phyloP scores from a whole-genome alignment of 2,113 vertebrate species.

The Baryphthengus martii region DNA sequence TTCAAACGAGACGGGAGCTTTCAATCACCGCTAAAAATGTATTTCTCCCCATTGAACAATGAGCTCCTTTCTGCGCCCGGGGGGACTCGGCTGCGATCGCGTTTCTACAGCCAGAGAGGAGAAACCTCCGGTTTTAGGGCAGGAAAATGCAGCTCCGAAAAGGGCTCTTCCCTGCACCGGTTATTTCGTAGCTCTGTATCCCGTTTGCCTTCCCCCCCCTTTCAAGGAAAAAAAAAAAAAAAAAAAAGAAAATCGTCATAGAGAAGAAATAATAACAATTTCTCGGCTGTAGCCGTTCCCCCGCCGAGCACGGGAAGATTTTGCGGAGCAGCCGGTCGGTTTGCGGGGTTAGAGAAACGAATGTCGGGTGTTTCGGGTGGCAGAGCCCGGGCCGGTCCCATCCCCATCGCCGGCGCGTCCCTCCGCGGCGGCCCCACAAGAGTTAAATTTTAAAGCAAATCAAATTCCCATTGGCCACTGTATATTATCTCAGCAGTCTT shows the following conservation, averaged over 20 bases:
- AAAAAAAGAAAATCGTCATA: too few species aligned
- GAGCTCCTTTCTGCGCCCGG: slow-evolving; percentile 64
- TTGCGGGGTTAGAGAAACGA: background rate
- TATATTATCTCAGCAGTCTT: slow-evolving; percentile 83
- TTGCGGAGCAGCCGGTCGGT: accelerated
- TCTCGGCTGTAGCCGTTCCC: background rate
- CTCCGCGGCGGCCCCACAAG: slow-evolving; percentile 30
- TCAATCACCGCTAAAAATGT: slow-evolving; percentile 71
- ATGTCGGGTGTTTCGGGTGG: background rate
- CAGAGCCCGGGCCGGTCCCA: background rate
- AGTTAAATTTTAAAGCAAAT: slow-evolving; percentile 80
- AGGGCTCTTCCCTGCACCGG: background rate
- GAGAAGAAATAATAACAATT: background rate
- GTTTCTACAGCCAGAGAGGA: slow-evolving; percentile 37
- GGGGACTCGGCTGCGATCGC: slow-evolving; percentile 44
- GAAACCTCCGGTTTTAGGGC: background rate
- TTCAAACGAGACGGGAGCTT: slow-evolving; percentile 75
- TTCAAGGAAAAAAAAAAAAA: too few species aligned
- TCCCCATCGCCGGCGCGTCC: background rate
- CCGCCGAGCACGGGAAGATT: background rate
- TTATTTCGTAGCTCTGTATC: background rate
- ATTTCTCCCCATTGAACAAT: slow-evolving; percentile 74
- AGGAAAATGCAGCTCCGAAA: background rate
- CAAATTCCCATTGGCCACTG: slow-evolving; percentile 79
- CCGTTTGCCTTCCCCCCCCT: background rate